A percentile compares a stretch with the other conserved stretches of the same genome.
Conservation (phyloP, 2,888 invertebrate genomes). For the Diadromus collaris region DNA sequence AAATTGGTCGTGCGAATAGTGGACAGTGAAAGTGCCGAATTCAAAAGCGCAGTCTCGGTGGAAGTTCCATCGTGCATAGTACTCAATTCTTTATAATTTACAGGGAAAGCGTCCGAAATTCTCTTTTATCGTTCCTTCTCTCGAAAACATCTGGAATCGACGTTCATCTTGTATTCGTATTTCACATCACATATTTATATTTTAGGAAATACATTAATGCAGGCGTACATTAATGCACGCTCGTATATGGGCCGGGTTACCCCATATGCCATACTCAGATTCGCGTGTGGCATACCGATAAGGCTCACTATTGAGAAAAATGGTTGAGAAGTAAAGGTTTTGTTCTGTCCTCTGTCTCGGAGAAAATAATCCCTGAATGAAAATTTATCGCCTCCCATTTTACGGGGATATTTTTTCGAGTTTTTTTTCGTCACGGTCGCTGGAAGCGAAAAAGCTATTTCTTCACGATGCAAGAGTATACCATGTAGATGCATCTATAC, state of each 20-base stretch:
- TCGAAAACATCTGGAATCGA: neutral
- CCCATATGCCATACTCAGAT: neutral
- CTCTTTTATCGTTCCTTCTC: neutral
- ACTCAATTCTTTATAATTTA: neutral
- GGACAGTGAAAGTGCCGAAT: neutral
- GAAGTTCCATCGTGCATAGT: neutral
- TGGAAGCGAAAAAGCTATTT: slow-evolving; percentile 26
- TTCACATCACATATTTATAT: neutral
- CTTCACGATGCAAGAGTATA: slow-evolving; percentile 21
- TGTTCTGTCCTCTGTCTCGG: neutral
- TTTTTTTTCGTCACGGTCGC: slow-evolving; percentile 16
- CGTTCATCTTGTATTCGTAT: neutral
- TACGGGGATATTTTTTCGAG: slow-evolving; percentile 34
- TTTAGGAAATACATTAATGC: neutral
- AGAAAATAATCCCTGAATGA: slow-evolving; percentile 22
- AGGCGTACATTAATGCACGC: neutral
- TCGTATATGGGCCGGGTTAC: neutral
- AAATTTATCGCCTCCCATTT: slow-evolving; percentile 54
- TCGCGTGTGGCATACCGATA: neutral
- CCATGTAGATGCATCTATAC: neutral
- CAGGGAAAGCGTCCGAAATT: neutral
- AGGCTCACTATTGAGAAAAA: neutral
- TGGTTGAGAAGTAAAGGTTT: neutral
- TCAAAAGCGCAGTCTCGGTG: neutral
- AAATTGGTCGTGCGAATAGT: neutral